Evolutionary conservation across 2,888 invertebrate species (phyloP).

Genomic region (Mylabris sibirica): DNA sequence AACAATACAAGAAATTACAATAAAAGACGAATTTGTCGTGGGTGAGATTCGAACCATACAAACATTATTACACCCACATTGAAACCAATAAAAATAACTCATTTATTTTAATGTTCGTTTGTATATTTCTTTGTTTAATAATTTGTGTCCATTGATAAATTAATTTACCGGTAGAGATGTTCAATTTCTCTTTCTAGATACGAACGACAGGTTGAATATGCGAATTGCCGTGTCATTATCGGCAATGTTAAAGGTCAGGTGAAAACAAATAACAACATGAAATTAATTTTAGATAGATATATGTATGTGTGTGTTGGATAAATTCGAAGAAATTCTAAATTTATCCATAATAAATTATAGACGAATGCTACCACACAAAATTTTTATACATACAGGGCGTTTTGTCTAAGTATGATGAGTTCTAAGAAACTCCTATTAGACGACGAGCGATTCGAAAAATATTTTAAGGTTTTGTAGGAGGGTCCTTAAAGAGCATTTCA

Average conservation of each 20-base stretch:
- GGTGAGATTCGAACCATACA: not conserved
- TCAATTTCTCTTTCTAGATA: conserved; percentile 6
- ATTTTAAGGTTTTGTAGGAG: too few relatives aligned
- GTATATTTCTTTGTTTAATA: not conserved
- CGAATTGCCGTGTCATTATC: conserved; percentile 5
- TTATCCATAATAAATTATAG: not conserved
- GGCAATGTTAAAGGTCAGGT: conserved; percentile 1
- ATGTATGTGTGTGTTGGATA: not conserved
- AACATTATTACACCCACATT: not conserved
- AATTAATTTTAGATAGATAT: not conserved
- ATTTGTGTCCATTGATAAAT: not conserved
- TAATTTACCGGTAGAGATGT: not conserved
- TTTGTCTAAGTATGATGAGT: too few relatives aligned
- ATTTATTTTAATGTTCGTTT: not conserved
- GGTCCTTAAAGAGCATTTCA: too few relatives aligned
- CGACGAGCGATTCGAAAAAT: too few relatives aligned
- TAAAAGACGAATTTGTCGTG: too few relatives aligned
- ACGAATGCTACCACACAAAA: not conserved
- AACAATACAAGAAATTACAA: not conserved
- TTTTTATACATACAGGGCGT: too few relatives aligned
- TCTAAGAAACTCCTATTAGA: too few relatives aligned
- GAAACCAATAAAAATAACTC: not conserved
- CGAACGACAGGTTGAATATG: conserved; percentile 9
- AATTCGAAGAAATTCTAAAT: not conserved
- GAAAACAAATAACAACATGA: conserved; percentile 9